Percentiles rank a stretch among this genome's conserved stretches.
Conservation (phyloP, 2,888 invertebrate genomes). For the Cremastobaeus sp. region DNA sequence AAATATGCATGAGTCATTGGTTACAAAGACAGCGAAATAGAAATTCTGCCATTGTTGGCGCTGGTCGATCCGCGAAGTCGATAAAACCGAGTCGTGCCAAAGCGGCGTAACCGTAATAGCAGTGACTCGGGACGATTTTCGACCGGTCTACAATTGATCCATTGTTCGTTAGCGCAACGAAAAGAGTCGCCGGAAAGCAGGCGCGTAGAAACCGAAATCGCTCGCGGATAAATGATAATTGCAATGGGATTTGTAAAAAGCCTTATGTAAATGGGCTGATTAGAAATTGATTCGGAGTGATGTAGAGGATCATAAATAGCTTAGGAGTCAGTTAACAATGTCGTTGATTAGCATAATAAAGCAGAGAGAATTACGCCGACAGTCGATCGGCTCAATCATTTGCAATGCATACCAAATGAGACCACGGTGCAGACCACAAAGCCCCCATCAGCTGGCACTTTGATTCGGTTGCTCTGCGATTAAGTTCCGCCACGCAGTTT, state of each 20-base stretch:
- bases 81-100: slow-evolving; percentile 5
- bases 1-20: slow-evolving; percentile 47
- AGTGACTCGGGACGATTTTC: slow-evolving; percentile 1
- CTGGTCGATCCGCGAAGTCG: background rate
- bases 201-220: too few relatives aligned
- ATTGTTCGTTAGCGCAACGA: too few relatives aligned
- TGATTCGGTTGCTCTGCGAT: too few relatives aligned
- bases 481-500: too few relatives aligned
- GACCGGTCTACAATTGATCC: background rate
- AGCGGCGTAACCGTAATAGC: background rate
- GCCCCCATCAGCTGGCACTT: too few relatives aligned
- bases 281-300: too few relatives aligned
- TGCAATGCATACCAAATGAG: slow-evolving; percentile 1
- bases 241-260: too few relatives aligned
- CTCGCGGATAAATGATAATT: too few relatives aligned
- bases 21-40: slow-evolving; percentile 17
- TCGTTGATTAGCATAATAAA: background rate
- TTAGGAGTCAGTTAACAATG: background rate
- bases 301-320: background rate
- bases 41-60: slow-evolving; percentile 21
- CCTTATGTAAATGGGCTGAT: too few relatives aligned
- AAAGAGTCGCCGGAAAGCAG: too few relatives aligned
- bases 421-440: too few relatives aligned
- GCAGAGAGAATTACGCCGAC: background rate
- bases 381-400: background rate